Percentiles rank a stretch among this genome's conserved stretches.
phyloP scores from a whole-genome alignment of 2,888 invertebrate genomes.

The Sthenelais limicola region DNA sequence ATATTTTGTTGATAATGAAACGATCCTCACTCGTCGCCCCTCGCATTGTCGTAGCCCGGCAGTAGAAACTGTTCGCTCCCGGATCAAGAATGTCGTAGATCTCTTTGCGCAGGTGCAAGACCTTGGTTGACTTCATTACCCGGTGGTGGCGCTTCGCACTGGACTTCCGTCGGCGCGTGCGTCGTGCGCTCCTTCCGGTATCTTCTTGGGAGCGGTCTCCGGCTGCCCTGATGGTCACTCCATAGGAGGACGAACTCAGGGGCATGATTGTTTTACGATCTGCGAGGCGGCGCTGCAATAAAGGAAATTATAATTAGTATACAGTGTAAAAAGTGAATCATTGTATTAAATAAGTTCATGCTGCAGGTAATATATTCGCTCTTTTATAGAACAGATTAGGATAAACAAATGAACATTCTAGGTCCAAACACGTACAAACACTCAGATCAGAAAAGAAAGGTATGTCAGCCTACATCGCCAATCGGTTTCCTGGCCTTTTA shows the following conservation, averaged over 20 bases:
- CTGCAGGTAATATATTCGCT: too few species aligned
- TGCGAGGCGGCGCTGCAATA: not conserved
- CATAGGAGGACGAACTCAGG: conserved; percentile 24
- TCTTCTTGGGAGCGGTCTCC: conserved; percentile 3
- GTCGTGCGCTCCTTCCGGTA: not conserved
- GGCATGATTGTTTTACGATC: conserved; percentile 19
- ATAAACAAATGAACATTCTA: too few species aligned
- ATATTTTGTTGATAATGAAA: conserved; percentile 13
- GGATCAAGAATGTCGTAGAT: conserved; percentile 28
- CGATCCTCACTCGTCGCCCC: not conserved
- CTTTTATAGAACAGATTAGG: too few species aligned
- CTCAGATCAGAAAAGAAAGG: too few species aligned
- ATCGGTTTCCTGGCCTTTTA: too few species aligned
- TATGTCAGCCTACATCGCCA: too few species aligned
- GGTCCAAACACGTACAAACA: too few species aligned
- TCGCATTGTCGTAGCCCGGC: conserved; percentile 23
- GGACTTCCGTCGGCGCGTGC: conserved; percentile 3
- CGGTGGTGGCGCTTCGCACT: conserved; percentile 5
- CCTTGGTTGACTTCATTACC: not conserved
- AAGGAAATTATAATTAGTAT: too few species aligned
- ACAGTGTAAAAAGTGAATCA: too few species aligned
- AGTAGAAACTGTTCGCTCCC: conserved; percentile 23
- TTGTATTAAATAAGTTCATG: too few species aligned
- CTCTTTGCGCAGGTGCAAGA: conserved; percentile 17
- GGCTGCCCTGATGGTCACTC: conserved; percentile 15